These are phyloP conservation scores for Muricea muricata DNA, from an alignment of 92 coral and sea anemone species.

Conservation along the genomic window DNA sequence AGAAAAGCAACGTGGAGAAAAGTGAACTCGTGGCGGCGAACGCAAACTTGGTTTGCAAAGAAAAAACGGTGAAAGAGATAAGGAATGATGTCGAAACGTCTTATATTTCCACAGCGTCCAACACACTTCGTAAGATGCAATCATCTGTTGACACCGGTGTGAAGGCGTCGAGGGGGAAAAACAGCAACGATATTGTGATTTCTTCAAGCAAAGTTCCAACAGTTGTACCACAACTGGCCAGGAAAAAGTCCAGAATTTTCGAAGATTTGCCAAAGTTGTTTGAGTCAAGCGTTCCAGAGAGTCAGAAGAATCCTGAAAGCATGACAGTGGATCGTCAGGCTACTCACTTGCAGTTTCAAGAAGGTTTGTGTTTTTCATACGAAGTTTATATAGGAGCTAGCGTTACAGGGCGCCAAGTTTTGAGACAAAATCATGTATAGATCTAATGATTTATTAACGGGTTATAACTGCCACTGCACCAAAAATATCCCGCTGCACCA, in stretches of 20 bases:
- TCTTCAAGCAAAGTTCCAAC: neutral
- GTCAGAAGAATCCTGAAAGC: neutral
- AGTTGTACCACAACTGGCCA: neutral
- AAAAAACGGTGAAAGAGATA: neutral
- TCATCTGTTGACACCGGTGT: neutral
- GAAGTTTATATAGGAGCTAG: neutral
- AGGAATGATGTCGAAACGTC: neutral
- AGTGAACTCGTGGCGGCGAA: neutral
- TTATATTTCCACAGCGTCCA: neutral
- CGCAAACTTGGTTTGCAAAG: neutral
- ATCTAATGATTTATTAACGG: too few relatives aligned
- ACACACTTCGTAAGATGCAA: neutral
- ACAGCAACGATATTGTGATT: neutral
- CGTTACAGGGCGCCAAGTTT: neutral
- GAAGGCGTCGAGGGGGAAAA: neutral
- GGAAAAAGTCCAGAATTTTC: constrained; percentile 26
- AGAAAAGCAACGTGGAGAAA: neutral
- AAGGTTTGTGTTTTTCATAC: neutral
- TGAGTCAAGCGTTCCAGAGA: constrained; percentile 7
- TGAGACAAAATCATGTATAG: too few relatives aligned
- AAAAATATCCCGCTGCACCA: too few relatives aligned
- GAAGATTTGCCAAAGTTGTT: constrained; percentile 33
- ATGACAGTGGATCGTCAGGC: neutral
- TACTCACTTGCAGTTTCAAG: neutral
- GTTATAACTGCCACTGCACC: too few relatives aligned